Percentiles rank a stretch among this genome's conserved stretches.
These are phyloP conservation scores for Rhincodon typus DNA, from an alignment of 2,797 vertebrate genomes.

Conservation along the genomic window DNA sequence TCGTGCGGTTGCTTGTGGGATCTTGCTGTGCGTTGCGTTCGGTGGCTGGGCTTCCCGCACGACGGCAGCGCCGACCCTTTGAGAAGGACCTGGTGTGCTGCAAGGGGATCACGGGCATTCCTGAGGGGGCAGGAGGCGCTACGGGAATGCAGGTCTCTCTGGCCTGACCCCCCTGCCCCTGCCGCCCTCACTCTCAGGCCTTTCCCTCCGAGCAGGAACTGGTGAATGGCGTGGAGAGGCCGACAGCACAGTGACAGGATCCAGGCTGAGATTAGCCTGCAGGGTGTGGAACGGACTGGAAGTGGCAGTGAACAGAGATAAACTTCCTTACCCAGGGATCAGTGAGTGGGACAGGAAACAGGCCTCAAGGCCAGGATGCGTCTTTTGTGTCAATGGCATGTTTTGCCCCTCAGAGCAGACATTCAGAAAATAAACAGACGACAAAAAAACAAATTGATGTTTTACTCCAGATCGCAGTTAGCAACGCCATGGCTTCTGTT, in stretches of 20 bases:
- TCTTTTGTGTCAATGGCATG: not conserved
- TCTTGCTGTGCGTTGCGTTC: too few relatives aligned
- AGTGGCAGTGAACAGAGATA: not conserved
- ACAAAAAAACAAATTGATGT: not conserved
- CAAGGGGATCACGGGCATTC: too few relatives aligned
- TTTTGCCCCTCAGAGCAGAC: not conserved
- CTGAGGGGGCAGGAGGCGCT: too few relatives aligned
- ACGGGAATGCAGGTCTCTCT: too few relatives aligned
- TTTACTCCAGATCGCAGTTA: not conserved
- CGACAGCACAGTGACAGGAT: not conserved
- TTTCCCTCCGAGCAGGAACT: not conserved
- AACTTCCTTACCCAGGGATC: not conserved
- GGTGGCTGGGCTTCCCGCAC: too few relatives aligned
- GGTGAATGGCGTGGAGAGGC: not conserved
- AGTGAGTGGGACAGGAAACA: not conserved
- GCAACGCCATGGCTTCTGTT: not conserved
- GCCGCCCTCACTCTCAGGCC: too few relatives aligned
- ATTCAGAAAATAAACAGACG: not conserved
- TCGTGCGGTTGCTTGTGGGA: too few relatives aligned
- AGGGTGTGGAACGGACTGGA: not conserved
- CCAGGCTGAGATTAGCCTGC: not conserved
- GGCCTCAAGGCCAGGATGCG: not conserved
- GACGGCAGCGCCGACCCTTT: too few relatives aligned
- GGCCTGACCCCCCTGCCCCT: too few relatives aligned
- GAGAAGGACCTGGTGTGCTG: too few relatives aligned